These are phyloP conservation scores for Diaprepes abbreviatus DNA, from an alignment of 2,888 invertebrate species.

Conservation along the genomic window DNA sequence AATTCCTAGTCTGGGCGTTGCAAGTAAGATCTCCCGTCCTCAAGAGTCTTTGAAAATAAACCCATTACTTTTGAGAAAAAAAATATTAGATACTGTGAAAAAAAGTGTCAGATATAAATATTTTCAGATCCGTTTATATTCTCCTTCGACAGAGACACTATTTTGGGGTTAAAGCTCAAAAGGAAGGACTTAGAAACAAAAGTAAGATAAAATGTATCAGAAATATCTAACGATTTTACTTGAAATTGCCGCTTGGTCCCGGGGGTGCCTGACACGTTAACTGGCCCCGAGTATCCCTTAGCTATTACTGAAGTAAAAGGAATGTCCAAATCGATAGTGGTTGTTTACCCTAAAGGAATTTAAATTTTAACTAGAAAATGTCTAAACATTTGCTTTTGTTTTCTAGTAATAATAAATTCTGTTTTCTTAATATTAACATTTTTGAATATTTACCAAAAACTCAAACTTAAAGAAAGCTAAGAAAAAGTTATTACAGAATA, in stretches of 20 bases:
- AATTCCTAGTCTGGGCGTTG: too few species aligned
- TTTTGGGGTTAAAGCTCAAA: constrained; percentile 37
- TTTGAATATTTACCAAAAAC: too few species aligned
- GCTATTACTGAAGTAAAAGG: constrained; percentile 53
- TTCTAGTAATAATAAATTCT: too few species aligned
- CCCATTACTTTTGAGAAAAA: too few species aligned
- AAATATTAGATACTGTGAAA: too few species aligned
- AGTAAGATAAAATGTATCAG: constrained; percentile 53
- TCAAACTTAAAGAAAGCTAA: too few species aligned
- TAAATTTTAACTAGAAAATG: constrained; percentile 8
- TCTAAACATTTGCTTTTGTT: neutral
- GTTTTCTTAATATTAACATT: too few species aligned
- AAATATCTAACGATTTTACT: constrained; percentile 56
- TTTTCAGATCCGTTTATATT: neutral
- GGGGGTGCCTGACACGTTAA: constrained; percentile 56
- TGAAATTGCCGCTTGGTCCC: constrained; percentile 55
- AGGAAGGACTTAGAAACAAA: constrained; percentile 48
- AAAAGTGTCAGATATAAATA: too few species aligned
- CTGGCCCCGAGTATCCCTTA: constrained; percentile 55
- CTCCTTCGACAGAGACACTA: constrained; percentile 9
- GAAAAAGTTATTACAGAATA: too few species aligned
- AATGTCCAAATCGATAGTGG: constrained; percentile 43
- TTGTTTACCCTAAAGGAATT: constrained; percentile 23
- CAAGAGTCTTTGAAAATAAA: too few species aligned
- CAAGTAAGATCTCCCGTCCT: too few species aligned